Evolutionary conservation across 53 echinoderm and acorn worm species (phyloP), one percentile per base, ranked within the genome.

Genomic region (Astropecten irregularis): DNA sequence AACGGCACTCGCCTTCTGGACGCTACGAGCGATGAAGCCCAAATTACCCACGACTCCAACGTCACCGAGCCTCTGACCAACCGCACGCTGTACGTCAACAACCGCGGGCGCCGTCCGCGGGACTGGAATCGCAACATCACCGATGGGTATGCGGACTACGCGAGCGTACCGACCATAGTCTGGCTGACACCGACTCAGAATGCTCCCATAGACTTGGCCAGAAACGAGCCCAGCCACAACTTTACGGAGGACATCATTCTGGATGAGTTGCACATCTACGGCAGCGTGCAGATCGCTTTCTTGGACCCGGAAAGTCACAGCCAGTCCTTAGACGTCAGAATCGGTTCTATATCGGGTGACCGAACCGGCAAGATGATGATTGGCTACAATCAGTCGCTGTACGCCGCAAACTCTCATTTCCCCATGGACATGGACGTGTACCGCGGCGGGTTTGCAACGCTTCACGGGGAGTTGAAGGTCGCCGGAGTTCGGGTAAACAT

Each of bases 21-120:
- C 61, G 92, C 86, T 18, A 92, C 95, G 14, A 89, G 89, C 44
- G 89, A 92, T 40, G 95, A 95, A 54, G 92, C 76, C 5, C 89
- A 83, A 49, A 92, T 95, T 23, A 86, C 89, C 36, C 95, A 92
- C 50, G 90, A 92, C 35, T 95, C 95, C 40, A 95, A 95, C 37
- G 95, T 95, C 68, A 87, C 95, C 0, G 84, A 82, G 28, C 92
- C 92, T 19, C 92, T 92, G 29, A 92, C 95, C 35, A 95, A 95
- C 58, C 87, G 95, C 48, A 92, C 95, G 2, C 85, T 95, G 33
- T 92, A 95, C 82, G 86, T 95, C 85, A 92, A 95, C 90, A 95
- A 95, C 85, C 89, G 92, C 7, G 95, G 92, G 9, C 66, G 92
- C 1, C 69, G 56, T 14, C 95, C 95, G 0, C 87, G 92, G 1